Evolutionary conservation across 2,797 vertebrate species (phyloP).

Genomic region (Eleutherodactylus coqui): DNA sequence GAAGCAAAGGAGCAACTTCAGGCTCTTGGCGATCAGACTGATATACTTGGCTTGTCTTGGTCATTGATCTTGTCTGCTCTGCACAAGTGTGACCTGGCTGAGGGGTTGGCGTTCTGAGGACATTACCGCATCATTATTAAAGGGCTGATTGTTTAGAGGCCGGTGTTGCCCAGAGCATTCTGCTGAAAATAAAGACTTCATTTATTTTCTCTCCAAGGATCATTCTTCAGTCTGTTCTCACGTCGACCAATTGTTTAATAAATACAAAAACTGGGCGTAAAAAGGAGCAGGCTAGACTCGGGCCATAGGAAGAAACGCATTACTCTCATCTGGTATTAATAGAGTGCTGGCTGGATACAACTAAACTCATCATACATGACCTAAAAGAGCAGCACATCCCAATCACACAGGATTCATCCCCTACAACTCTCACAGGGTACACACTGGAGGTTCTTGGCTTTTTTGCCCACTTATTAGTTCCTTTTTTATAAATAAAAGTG

Average conservation of each 20-base stretch:
- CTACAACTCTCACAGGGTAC: not conserved
- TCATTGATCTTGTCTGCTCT: not conserved
- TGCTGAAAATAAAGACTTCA: not conserved
- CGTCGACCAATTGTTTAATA: slow-evolving; percentile 31
- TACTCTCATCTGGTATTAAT: slow-evolving; percentile 50
- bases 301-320: slow-evolving; percentile 17
- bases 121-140: slow-evolving; percentile 1
- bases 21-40: too few species aligned
- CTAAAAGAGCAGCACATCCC: not conserved
- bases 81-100: not conserved
- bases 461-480: not conserved
- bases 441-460: not conserved
- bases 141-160: not conserved
- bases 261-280: slow-evolving; percentile 16
- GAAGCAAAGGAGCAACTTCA: too few species aligned
- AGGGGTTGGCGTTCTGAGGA: not conserved
- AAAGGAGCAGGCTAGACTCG: not conserved
- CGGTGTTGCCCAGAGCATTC: not conserved
- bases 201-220: slow-evolving; percentile 12
- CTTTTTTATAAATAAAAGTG: not conserved
- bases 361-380: not conserved
- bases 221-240: slow-evolving; percentile 30
- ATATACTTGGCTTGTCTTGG: too few species aligned
- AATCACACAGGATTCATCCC: not conserved
- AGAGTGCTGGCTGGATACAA: not conserved